Evolutionary conservation across 2,888 invertebrate genomes (phyloP).

Genomic region (Petrophora chlorosata): DNA sequence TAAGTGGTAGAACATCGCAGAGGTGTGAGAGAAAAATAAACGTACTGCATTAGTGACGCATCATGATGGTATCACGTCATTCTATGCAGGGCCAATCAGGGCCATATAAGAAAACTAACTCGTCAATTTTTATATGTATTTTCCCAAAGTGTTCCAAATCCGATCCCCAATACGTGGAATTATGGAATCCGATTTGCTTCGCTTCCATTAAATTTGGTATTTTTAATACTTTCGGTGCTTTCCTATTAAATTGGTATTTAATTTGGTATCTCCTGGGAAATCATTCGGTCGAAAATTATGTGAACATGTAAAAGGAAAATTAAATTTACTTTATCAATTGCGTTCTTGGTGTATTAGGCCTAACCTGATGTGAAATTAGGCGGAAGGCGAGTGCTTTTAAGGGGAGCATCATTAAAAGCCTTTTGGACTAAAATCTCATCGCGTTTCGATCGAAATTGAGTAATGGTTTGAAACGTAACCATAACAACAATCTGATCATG

Average conservation of each 20-base stretch:
- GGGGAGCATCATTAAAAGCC: slow-evolving; percentile 14
- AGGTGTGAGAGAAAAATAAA: no score
- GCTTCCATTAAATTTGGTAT: slow-evolving; percentile 8
- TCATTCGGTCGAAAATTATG: slow-evolving; percentile 55
- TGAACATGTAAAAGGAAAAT: slow-evolving; percentile 46
- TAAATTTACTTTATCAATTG: slow-evolving; percentile 37
- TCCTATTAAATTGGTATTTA: slow-evolving; percentile 32
- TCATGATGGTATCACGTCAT: no score
- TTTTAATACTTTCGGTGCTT: no score
- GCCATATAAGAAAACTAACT: no score
- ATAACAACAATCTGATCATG: no score
- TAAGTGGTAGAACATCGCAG: no score
- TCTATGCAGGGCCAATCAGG: no score
- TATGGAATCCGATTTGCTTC: slow-evolving; percentile 19
- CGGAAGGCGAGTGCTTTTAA: slow-evolving; percentile 23
- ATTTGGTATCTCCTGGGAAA: slow-evolving; percentile 54
- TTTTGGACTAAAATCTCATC: no score
- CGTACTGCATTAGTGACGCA: no score
- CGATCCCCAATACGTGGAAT: background rate
- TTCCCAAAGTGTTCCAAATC: background rate
- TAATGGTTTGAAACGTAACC: no score
- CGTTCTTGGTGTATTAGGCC: slow-evolving; percentile 26
- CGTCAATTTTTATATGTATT: background rate
- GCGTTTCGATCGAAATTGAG: no score
- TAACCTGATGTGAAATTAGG: slow-evolving; percentile 29